A percentile compares a stretch with the other conserved stretches of the same genome.
These are phyloP conservation scores for Oncorhynchus keta DNA, from an alignment of 2,113 vertebrate genomes.

Conservation along the genomic window DNA sequence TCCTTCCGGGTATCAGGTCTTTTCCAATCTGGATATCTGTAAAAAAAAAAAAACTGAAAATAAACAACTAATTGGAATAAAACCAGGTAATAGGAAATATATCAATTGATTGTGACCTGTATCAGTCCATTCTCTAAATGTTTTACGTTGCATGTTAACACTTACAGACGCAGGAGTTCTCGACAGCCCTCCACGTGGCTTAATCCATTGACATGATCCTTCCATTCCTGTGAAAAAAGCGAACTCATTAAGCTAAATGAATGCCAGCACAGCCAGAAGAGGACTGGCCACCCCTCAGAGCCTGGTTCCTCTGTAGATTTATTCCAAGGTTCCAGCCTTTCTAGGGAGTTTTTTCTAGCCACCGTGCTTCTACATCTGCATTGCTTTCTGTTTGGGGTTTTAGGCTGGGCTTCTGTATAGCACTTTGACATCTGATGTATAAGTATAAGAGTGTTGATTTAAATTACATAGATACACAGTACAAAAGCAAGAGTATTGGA, in stretches of 20 bases:
- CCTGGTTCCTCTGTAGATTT: neutral
- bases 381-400: no score
- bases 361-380: no score
- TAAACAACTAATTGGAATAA: neutral
- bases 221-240: constrained; percentile 1
- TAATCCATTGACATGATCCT: neutral
- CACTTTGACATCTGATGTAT: no score
- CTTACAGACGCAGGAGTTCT: neutral
- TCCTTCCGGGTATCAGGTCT: neutral
- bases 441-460: no score
- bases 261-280: neutral
- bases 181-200: neutral
- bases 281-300: no score
- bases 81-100: neutral
- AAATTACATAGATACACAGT: neutral
- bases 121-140: neutral
- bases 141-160: neutral
- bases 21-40: constrained; percentile 23
- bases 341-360: no score
- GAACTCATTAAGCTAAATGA: neutral
- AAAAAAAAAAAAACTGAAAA: neutral
- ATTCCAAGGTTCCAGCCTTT: no score
- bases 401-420: no score
- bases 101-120: neutral
- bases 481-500: neutral